phyloP scores from a whole-genome alignment of 2,888 invertebrate species.

The Epirrita christyi region DNA sequence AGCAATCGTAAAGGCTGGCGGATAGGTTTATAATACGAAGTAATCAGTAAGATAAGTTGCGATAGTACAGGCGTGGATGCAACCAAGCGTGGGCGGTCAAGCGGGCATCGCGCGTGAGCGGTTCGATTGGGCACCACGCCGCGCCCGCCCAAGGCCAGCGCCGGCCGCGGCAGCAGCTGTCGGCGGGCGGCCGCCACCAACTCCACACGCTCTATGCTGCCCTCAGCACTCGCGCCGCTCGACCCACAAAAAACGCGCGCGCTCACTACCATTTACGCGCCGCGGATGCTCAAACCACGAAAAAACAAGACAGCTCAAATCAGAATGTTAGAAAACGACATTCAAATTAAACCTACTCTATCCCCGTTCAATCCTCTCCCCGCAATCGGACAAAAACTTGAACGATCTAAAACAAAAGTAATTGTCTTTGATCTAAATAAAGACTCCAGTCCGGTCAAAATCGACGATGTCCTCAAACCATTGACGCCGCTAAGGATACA shows the following conservation, averaged over 20 bases:
- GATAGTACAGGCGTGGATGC: conserved; percentile 21
- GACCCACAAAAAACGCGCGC: conserved; percentile 74
- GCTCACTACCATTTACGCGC: conserved; percentile 77
- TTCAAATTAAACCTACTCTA: conserved; percentile 64
- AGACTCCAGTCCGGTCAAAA: conserved; percentile 51
- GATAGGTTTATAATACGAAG: not conserved
- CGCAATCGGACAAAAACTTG: conserved; percentile 73
- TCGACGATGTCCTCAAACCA: conserved; percentile 72
- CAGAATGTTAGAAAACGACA: conserved; percentile 75
- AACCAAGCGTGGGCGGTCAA: conserved; percentile 28
- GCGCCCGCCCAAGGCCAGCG: conserved; percentile 64
- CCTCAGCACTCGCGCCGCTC: conserved; percentile 71
- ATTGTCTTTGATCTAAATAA: conserved; percentile 71
- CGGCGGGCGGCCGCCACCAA: conserved; percentile 66
- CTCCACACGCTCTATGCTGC: conserved; percentile 71
- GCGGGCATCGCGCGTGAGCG: conserved; percentile 31
- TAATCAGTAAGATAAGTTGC: conserved; percentile 17
- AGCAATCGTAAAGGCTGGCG: conserved; percentile 1
- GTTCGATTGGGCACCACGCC: conserved; percentile 43
- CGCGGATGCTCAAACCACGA: conserved; percentile 68
- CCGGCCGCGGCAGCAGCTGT: conserved; percentile 59
- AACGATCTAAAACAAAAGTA: conserved; percentile 67
- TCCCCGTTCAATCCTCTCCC: conserved; percentile 79
- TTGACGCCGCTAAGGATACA: conserved; percentile 70
- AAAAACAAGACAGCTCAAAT: conserved; percentile 71